Evolutionary conservation across 2,797 vertebrate species (phyloP).

Genomic region (Melanotaenia maccullochi): DNA sequence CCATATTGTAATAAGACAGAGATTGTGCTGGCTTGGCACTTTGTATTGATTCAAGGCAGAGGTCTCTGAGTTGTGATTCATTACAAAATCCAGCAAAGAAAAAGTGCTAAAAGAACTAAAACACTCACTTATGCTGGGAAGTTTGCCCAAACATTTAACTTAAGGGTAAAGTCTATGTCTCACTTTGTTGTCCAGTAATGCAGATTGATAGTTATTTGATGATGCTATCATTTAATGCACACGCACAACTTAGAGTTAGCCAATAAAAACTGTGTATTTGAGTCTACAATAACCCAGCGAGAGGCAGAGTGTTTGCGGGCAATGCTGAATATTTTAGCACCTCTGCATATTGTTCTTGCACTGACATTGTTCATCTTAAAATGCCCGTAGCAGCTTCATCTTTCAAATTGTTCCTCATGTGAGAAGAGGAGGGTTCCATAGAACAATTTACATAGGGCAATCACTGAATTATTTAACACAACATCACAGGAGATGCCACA

Average conservation of each 20-base stretch:
- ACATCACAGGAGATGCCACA: constrained; percentile 41
- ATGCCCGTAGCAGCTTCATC: constrained; percentile 68
- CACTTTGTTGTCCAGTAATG: neutral
- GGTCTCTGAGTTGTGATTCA: constrained; percentile 77
- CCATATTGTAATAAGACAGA: constrained; percentile 79
- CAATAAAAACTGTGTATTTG: constrained; percentile 68
- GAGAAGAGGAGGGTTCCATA: constrained; percentile 46
- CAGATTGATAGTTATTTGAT: constrained; percentile 23
- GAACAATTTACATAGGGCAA: constrained; percentile 67
- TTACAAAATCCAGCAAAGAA: constrained; percentile 74
- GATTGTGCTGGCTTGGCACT: constrained; percentile 74
- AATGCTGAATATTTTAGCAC: constrained; percentile 81
- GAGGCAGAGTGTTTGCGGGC: constrained; percentile 59
- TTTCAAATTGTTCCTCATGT: constrained; percentile 66
- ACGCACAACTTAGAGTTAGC: constrained; percentile 35
- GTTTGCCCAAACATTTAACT: constrained; percentile 19
- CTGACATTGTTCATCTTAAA: constrained; percentile 71
- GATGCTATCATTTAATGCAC: constrained; percentile 45
- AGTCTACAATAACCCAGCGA: constrained; percentile 68
- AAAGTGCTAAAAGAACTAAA: constrained; percentile 50
- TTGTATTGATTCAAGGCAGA: constrained; percentile 74
- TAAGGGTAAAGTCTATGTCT: constrained; percentile 5
- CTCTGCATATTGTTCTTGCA: constrained; percentile 76
- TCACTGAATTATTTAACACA: constrained; percentile 73
- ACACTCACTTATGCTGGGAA: constrained; percentile 28